Conservation (phyloP, 1,140 invertebrate genomes). For the Mizuhopecten yessoensis region DNA sequence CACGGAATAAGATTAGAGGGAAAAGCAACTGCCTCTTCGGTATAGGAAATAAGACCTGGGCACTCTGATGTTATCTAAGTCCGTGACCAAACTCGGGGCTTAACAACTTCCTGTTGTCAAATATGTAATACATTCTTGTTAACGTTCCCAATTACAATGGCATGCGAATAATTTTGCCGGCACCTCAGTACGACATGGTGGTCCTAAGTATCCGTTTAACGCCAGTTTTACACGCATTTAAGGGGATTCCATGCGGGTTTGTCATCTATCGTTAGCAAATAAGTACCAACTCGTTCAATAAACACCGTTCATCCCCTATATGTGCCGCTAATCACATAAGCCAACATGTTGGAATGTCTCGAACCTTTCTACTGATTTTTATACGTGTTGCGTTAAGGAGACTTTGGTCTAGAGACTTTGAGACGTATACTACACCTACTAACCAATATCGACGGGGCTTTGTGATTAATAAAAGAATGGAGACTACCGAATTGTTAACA, state of each 20-base stretch:
- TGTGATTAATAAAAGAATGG: too few relatives aligned
- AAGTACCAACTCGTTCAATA: background rate
- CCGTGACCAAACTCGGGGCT: too few relatives aligned
- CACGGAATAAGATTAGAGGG: too few relatives aligned
- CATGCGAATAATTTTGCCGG: background rate
- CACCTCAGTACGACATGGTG: background rate
- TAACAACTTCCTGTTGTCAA: too few relatives aligned
- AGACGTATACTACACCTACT: too few relatives aligned
- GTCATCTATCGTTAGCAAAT: slow-evolving; percentile 1
- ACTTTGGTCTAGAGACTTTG: background rate
- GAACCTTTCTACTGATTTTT: background rate
- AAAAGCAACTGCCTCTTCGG: too few relatives aligned
- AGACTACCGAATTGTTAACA: too few relatives aligned
- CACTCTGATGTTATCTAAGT: too few relatives aligned
- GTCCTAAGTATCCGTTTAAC: background rate
- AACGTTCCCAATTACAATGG: background rate
- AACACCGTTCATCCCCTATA: background rate
- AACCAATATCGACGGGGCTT: too few relatives aligned
- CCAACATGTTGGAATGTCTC: background rate
- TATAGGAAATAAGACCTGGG: too few relatives aligned
- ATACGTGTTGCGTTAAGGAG: background rate
- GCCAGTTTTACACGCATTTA: background rate
- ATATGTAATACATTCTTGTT: background rate
- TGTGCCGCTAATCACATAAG: background rate
- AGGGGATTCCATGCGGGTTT: background rate